Evolutionary conservation across 2,888 invertebrate genomes (phyloP), one percentile per base, ranked within the genome.

Genomic region (Leucophenga montana): DNA sequence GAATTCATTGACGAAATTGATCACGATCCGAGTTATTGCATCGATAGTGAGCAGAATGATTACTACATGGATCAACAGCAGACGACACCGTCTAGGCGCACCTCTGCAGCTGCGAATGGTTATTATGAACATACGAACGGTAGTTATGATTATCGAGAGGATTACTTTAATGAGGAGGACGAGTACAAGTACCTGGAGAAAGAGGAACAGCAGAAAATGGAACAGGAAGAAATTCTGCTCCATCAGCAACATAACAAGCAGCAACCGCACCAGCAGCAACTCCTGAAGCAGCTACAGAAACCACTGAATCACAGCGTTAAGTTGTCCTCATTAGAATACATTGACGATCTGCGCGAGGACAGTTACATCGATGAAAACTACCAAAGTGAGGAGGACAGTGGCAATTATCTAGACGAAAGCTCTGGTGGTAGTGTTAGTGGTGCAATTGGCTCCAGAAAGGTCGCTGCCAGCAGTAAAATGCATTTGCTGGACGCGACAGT

Each of bases 161-260:
- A 89, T 79, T 89, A 85, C 75, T 89, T 89, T 72, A 88, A 88
- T 70, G 89, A 89, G 75, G 89, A 89, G 75, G 89, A 89, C 75
- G 89, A 89, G 76, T 87, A 86, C 69, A 88, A 88, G 68, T 89
- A 88, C 74, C 80, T 88, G 22, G 88, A 88, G 70, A 87, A 87
- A 59, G 88, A 88, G 69, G 74, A 81, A 54, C 78, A 83, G 50
- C 76, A 80, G 33, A 75, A 75, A 27, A 66, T 65, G 0, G 59
- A 72, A 44, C 72, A 75, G 22, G 71, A 75, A 11, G 68, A 74
- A 53, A 59, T 71, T 18, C 66, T 73, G 22, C 71, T 73, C 54
- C 77, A 78, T 69, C 76, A 76, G n/a, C 75, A 57, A 9, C 33
- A 62, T 46, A 71, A 73, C 59, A 79, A 85, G 64, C 78, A 80